Conservation (phyloP, 2,888 invertebrate species). For the Stenotaenia linearis region DNA sequence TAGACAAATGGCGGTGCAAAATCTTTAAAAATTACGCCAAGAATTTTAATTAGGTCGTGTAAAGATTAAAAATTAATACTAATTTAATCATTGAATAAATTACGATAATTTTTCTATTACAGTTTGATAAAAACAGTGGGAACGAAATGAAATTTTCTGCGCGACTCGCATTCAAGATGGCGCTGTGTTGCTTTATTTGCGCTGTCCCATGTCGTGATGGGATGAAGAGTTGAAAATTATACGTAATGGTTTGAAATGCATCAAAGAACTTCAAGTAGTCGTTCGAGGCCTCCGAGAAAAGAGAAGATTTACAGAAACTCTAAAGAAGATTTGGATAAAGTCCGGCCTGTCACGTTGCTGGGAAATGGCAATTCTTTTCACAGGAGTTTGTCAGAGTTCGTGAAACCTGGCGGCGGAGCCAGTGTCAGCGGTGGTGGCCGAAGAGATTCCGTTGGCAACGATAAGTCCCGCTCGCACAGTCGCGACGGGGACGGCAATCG, state of each 20-base stretch:
- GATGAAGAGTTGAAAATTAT: background rate
- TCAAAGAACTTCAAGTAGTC: slow-evolving; percentile 28
- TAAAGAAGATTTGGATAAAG: slow-evolving; percentile 14
- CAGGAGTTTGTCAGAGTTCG: background rate
- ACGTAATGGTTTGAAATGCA: slow-evolving; percentile 27
- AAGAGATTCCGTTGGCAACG: background rate
- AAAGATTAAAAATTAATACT: too few relatives aligned
- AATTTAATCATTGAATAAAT: too few relatives aligned
- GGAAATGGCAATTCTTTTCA: background rate
- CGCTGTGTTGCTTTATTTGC: background rate
- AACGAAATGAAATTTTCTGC: background rate
- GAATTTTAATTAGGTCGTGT: too few relatives aligned
- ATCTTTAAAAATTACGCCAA: too few relatives aligned
- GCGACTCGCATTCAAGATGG: background rate
- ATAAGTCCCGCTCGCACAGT: slow-evolving; percentile 26
- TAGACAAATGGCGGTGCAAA: too few relatives aligned
- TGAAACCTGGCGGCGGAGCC: background rate
- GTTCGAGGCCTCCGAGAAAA: slow-evolving; percentile 31
- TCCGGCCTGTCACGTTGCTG: background rate
- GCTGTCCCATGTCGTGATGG: slow-evolving; percentile 12
- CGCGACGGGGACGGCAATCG: background rate
- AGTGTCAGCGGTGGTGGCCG: background rate
- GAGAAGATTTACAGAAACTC: slow-evolving; percentile 30
- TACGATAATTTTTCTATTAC: too few relatives aligned
- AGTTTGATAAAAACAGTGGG: too few relatives aligned